A percentile compares a stretch with the other conserved stretches of the same genome.
phyloP scores from a whole-genome alignment of 2,888 invertebrate species.

The Aspidiotus destructor region DNA sequence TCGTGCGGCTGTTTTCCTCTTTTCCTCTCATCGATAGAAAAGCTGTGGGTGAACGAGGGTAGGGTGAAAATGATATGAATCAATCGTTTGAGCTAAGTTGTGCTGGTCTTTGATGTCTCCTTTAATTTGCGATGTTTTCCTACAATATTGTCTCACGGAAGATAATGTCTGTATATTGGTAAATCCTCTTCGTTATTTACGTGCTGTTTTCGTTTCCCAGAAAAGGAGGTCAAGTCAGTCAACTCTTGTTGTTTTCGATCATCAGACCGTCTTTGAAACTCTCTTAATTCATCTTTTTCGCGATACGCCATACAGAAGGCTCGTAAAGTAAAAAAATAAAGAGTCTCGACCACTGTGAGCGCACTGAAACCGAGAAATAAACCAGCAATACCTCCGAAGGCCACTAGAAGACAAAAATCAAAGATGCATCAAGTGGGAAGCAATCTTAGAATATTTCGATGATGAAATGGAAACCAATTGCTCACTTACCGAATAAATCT shows the following conservation, averaged over 20 bases:
- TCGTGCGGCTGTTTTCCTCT: no score
- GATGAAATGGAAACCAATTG: neutral
- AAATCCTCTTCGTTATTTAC: no score
- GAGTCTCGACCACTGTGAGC: slow-evolving; percentile 44
- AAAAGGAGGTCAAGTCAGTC: slow-evolving; percentile 40
- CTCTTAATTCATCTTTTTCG: slow-evolving; percentile 45
- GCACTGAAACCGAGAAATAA: slow-evolving; percentile 46
- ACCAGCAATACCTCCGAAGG: slow-evolving; percentile 46
- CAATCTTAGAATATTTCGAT: neutral
- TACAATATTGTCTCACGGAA: no score
- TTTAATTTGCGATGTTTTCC: no score
- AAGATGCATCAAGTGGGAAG: neutral
- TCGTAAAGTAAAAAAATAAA: slow-evolving; percentile 41
- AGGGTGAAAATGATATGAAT: no score
- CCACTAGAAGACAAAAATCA: slow-evolving; percentile 40
- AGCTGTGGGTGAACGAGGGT: no score
- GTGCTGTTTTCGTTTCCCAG: no score
- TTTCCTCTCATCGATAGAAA: no score
- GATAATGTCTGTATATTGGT: no score
- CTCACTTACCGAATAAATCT: slow-evolving; percentile 58
- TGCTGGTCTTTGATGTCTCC: no score
- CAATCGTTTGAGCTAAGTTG: no score
- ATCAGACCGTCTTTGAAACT: slow-evolving; percentile 41
- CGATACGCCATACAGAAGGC: slow-evolving; percentile 54
- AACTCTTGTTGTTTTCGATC: slow-evolving; percentile 35